Evolutionary conservation across 2,113 vertebrate genomes (phyloP).

Genomic region (Regulus satrapa): DNA sequence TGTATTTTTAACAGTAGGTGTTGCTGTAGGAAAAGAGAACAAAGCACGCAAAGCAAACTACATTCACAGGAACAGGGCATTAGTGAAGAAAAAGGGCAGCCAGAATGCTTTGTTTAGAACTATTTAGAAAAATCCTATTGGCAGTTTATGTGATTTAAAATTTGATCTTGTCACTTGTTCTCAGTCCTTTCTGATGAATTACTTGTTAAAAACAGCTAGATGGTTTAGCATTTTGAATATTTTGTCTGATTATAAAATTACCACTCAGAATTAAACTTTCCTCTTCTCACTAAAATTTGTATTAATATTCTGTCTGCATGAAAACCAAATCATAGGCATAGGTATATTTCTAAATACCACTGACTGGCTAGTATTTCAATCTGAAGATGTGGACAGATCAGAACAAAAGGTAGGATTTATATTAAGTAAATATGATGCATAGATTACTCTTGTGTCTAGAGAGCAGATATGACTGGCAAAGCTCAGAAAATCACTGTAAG

Average conservation of each 20-base stretch:
- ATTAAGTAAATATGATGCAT: neutral
- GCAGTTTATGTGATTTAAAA: neutral
- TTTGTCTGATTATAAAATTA: neutral
- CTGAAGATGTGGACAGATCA: neutral
- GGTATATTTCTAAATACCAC: neutral
- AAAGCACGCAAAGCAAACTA: neutral
- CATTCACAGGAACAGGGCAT: neutral
- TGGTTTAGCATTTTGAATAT: neutral
- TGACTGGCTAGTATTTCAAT: neutral
- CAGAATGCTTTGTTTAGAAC: neutral
- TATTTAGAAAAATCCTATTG: neutral
- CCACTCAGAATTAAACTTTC: neutral
- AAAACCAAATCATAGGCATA: neutral
- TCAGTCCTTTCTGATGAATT: neutral
- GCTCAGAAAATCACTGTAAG: neutral
- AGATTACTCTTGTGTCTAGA: neutral
- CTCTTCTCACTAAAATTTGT: neutral
- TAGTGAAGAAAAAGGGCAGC: neutral
- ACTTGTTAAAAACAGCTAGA: neutral
- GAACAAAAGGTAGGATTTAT: neutral
- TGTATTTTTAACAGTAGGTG: constrained; percentile 57
- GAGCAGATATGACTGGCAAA: neutral
- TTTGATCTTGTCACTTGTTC: neutral
- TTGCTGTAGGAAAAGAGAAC: constrained; percentile 47
- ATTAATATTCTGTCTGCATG: neutral